These are phyloP conservation scores for Electrophaes corylata DNA, from an alignment of 2,888 invertebrate species.

Conservation along the genomic window DNA sequence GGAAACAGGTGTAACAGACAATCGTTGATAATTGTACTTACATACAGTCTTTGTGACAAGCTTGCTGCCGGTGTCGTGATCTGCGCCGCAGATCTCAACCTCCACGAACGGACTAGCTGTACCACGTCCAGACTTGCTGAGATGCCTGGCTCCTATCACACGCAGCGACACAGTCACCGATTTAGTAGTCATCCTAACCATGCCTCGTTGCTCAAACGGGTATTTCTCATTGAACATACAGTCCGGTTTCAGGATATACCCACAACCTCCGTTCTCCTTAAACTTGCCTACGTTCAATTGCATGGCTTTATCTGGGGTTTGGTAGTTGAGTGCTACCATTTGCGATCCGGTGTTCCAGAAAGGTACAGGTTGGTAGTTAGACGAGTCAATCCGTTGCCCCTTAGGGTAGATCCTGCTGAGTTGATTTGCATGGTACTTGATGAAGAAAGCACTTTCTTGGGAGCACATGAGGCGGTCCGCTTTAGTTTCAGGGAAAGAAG, in stretches of 20 bases:
- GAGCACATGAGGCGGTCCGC: conserved; percentile 95
- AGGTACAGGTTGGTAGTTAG: conserved; percentile 97
- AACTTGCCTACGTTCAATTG: conserved; percentile 98
- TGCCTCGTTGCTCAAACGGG: conserved; percentile 88
- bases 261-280: conserved; percentile 95
- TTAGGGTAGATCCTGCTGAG: conserved; percentile 98
- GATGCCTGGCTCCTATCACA: conserved; percentile 95
- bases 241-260: conserved; percentile 95
- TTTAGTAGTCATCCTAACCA: conserved; percentile 65
- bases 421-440: conserved; percentile 92
- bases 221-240: conserved; percentile 93
- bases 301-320: conserved; percentile 98
- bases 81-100: conserved; percentile 94
- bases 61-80: conserved; percentile 93
- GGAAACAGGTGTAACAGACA: too few species aligned
- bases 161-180: conserved; percentile 87
- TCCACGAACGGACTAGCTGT: conserved; percentile 96
- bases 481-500: conserved; percentile 98
- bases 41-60: conserved; percentile 93
- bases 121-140: conserved; percentile 92
- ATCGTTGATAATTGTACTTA: too few species aligned
- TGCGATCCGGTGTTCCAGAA: conserved; percentile 99
- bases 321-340: conserved; percentile 99
- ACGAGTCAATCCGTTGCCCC: conserved; percentile 97
- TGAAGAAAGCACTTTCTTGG: conserved; percentile 89